Conservation (phyloP, 1,140 invertebrate genomes). For the Ceratosolen fusciceps region DNA sequence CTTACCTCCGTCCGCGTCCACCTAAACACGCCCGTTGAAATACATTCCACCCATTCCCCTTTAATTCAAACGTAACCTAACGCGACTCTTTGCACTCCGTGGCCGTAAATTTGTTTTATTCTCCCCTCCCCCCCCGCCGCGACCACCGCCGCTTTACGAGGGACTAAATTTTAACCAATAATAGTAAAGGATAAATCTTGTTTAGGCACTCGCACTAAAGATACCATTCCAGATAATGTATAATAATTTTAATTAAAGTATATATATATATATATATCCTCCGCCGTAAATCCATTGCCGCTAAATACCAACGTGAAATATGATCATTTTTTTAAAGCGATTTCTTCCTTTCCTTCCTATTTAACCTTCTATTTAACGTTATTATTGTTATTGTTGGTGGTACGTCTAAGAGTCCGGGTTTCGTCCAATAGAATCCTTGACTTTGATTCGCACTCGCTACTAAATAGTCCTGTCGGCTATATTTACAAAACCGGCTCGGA, state of each 20-base stretch:
- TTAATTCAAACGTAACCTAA: too few species aligned
- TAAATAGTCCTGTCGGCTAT: too few species aligned
- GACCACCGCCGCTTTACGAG: neutral
- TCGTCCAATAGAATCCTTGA: neutral
- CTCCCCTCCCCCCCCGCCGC: too few species aligned
- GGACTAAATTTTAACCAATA: conserved; percentile 12
- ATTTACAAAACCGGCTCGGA: too few species aligned
- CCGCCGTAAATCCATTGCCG: neutral
- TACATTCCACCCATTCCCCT: neutral
- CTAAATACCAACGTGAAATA: neutral
- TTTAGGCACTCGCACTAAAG: neutral
- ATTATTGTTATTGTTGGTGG: too few species aligned
- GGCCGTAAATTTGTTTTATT: conserved; percentile 22
- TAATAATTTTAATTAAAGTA: conserved; percentile 7
- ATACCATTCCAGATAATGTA: neutral
- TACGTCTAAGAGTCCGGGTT: too few species aligned
- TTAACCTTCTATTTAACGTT: too few species aligned
- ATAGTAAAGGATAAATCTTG: conserved; percentile 2
- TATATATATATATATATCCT: neutral
- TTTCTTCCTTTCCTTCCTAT: too few species aligned
- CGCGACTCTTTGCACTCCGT: neutral
- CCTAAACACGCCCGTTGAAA: neutral
- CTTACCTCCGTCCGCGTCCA: too few species aligned
- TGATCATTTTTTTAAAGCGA: too few species aligned
- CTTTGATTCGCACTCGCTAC: neutral